Conservation (phyloP, 2,888 invertebrate genomes). For the Cataglyphis cursor region DNA sequence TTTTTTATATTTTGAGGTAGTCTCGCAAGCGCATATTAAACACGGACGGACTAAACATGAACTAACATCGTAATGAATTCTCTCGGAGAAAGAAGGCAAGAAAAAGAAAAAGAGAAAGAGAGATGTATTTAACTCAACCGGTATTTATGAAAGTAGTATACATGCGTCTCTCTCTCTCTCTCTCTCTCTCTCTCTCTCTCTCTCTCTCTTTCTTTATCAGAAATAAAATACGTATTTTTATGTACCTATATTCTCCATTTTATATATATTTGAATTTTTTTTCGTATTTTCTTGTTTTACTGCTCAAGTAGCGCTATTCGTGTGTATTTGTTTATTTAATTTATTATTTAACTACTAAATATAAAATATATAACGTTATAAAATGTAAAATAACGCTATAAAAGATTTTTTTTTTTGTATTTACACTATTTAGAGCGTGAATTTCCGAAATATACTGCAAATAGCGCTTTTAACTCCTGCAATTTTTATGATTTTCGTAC, state of each 20-base stretch:
- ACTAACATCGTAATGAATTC: background rate
- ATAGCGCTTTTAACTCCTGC: background rate
- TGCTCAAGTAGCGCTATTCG: background rate
- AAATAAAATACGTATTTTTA: background rate
- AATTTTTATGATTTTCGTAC: constrained; percentile 29
- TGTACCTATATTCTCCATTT: background rate
- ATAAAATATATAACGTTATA: background rate
- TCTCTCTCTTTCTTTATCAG: background rate
- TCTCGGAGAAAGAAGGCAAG: background rate
- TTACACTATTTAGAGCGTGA: background rate
- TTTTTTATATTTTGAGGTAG: background rate
- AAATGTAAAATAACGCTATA: background rate
- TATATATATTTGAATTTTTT: background rate
- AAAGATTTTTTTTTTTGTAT: background rate
- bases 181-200: background rate
- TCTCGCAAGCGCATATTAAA: background rate
- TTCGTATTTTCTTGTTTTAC: background rate
- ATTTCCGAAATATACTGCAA: background rate
- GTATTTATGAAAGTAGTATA: background rate
- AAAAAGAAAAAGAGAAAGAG: background rate
- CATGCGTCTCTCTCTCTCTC: too few species aligned
- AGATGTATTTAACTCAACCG: background rate
- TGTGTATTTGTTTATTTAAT: background rate
- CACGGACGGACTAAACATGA: background rate
- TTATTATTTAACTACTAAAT: background rate